Percentiles rank a stretch among this genome's conserved stretches.
These are phyloP conservation scores for Catamblyrhynchus diadema DNA, from an alignment of 2,797 vertebrate genomes.

Conservation along the genomic window DNA sequence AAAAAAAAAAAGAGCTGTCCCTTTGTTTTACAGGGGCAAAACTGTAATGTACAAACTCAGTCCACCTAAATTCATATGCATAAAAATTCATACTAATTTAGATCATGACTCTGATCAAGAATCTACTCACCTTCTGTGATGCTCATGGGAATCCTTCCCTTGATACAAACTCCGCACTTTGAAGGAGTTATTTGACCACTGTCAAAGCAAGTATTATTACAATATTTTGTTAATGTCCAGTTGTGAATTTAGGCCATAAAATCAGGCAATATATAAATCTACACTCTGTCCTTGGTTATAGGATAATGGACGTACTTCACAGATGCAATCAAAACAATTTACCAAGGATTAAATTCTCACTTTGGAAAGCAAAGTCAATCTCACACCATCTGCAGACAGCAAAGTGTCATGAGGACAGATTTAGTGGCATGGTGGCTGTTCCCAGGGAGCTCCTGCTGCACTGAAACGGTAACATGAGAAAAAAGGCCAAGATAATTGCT, in stretches of 20 bases:
- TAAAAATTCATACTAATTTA: not conserved
- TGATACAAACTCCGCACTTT: not conserved
- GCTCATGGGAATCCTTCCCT: not conserved
- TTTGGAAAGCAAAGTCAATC: constrained; percentile 23
- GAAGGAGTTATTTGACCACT: not conserved
- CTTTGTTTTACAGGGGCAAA: not conserved
- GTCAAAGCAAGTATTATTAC: not conserved
- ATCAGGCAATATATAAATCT: not conserved
- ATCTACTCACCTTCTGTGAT: not conserved
- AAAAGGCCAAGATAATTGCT: constrained; percentile 19
- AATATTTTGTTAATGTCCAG: not conserved
- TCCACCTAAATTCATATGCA: not conserved
- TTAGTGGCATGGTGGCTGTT: constrained; percentile 12
- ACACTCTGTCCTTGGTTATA: not conserved
- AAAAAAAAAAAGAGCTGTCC: not conserved
- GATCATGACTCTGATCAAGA: not conserved
- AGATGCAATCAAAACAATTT: constrained; percentile 10
- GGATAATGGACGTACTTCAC: not conserved
- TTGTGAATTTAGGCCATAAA: not conserved
- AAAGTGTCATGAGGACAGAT: constrained; percentile 45
- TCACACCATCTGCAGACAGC: constrained; percentile 48
- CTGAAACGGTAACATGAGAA: constrained; percentile 42
- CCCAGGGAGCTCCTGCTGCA: constrained; percentile 41
- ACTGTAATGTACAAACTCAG: not conserved
- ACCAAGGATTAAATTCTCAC: not conserved